Conservation (phyloP, 2,797 vertebrate species). For the Poeciliopsis paucimaculata region DNA sequence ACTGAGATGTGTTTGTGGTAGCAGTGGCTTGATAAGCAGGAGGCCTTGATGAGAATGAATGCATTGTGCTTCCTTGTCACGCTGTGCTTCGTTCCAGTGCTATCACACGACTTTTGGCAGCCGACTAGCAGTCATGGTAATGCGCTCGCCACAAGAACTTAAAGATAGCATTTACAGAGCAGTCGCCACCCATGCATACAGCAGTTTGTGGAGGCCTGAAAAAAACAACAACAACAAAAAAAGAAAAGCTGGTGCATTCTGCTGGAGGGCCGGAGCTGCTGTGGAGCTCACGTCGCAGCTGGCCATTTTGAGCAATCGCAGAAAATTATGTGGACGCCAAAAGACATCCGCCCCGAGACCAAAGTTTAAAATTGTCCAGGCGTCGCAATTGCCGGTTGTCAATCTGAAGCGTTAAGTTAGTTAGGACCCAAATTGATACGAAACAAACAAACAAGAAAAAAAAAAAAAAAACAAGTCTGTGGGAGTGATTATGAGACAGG, state of each 20-base stretch:
- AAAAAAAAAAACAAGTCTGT: slow-evolving; percentile 55
- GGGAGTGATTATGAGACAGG: slow-evolving; percentile 75
- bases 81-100: slow-evolving; percentile 29
- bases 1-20: slow-evolving; percentile 59
- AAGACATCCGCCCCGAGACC: slow-evolving; percentile 43
- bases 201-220: slow-evolving; percentile 29
- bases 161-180: slow-evolving; percentile 70
- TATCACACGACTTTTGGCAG: slow-evolving; percentile 55
- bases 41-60: slow-evolving; percentile 52
- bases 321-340: slow-evolving; percentile 43
- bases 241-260: slow-evolving; percentile 28
- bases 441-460: slow-evolving; percentile 29
- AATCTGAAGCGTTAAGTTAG: slow-evolving; percentile 45
- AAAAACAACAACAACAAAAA: neutral
- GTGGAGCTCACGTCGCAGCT: slow-evolving; percentile 35
- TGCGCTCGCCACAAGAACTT: slow-evolving; percentile 54
- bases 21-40: slow-evolving; percentile 57
- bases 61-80: slow-evolving; percentile 16
- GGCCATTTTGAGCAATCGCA: slow-evolving; percentile 43
- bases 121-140: slow-evolving; percentile 50
- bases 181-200: slow-evolving; percentile 56
- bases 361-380: slow-evolving; percentile 31
- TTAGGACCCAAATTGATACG: slow-evolving; percentile 46
- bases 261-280: slow-evolving; percentile 36
- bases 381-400: slow-evolving; percentile 48